Base-by-base conservation (phyloP, 1,140 invertebrate genomes). In the Eurosta solidaginis region DNA sequence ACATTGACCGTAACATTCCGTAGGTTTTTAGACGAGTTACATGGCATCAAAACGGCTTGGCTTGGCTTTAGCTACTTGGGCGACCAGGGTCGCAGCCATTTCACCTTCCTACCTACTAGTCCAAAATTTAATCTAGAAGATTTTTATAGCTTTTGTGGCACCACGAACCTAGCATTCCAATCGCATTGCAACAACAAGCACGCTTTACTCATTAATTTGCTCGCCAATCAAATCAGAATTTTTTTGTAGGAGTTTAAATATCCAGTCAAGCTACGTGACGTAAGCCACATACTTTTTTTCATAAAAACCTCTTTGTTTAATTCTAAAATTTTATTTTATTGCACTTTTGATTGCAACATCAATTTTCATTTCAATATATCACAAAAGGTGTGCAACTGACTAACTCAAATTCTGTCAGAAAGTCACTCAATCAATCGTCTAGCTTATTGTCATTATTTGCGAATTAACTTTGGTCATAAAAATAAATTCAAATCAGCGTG, bases 401-500 rank as follows among this genome's bases (percentile, higher is more conserved):
- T 29, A 63, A 12, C 29, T 29, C n/a, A n/a, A n/a, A 63, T 14
- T 63, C n/a, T 20, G 33, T 54, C 6, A 54, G 17, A 5, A 17
- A 68, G 59, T 68, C 33, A 68, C 33, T 68, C 59, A 40, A 20
- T 9, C 6, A 36, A 17, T 68, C 59, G 59, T 33, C 6, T 33
- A 33, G 33, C 33, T 40, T 68, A 68, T 68, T 12, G 33, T 33
- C 59, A 68, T 68, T 40, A 22, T 68, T 68, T 20, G 59, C 36
- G n/a, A 68, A 68, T 68, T n/a, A 68, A 68, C 59, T 68, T 40
- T 27, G 33, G 33, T 40, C 59, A 68, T 68, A 68, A 40, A 68
- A 68, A 68, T 68, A 68, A 68, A 68, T 68, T 68, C 59, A 68
- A 68, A 68, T 68, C 59, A 68, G 40, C n/a, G n/a, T n/a, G n/a